phyloP scores from a whole-genome alignment of 2,113 vertebrate genomes.

The Melanerpes aurifrons region DNA sequence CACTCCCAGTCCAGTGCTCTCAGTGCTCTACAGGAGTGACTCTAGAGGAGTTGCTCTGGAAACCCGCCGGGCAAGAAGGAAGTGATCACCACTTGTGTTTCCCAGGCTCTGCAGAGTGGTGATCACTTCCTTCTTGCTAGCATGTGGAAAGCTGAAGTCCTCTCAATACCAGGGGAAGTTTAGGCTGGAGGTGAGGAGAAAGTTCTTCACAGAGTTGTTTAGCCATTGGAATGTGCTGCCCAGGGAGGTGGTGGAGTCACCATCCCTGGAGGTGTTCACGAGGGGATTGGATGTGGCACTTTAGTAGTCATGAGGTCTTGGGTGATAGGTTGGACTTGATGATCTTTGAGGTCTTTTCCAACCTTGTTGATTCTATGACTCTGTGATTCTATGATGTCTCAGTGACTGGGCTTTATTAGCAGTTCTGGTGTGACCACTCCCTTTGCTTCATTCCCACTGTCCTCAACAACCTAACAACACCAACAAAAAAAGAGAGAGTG shows the following conservation, averaged over 20 bases:
- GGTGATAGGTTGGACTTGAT: no score
- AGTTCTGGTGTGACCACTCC: slow-evolving; percentile 34
- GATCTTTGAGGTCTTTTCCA: no score
- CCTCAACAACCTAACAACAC: slow-evolving; percentile 40
- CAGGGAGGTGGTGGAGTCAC: no score
- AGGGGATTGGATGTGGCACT: no score
- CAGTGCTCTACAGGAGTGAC: neutral
- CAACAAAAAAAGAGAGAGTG: neutral
- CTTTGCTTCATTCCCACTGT: slow-evolving; percentile 65
- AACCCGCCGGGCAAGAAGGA: neutral
- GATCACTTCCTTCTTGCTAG: neutral
- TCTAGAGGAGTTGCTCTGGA: neutral
- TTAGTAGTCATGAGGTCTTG: no score
- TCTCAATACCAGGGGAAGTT: neutral
- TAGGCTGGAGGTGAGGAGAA: no score
- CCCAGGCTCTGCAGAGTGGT: neutral
- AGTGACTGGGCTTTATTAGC: slow-evolving; percentile 14
- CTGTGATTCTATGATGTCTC: neutral
- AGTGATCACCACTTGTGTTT: no score
- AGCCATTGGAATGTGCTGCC: no score
- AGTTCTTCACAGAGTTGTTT: no score
- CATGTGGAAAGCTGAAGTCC: neutral
- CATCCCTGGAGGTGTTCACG: no score
- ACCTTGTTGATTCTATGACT: no score
- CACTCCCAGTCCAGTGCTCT: neutral